Evolutionary conservation across 2,888 invertebrate species (phyloP), one percentile per base, ranked within the genome.

Genomic region (Graphium colonna): DNA sequence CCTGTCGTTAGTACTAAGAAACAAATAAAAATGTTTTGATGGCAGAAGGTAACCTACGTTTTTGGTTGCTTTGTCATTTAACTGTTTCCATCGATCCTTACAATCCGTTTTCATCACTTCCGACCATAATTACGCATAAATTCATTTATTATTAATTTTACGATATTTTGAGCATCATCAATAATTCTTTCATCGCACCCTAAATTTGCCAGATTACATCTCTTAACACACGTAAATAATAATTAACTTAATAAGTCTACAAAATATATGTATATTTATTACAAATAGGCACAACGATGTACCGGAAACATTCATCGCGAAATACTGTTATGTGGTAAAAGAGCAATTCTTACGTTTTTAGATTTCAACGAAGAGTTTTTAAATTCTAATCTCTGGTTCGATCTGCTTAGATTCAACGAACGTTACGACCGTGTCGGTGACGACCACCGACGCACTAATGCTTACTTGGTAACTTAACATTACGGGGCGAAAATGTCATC

Each of bases 381-480:
- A 81, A 80, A 77, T 76, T 74, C 83, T 86, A 85, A 82, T 77
- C 76, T 83, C 77, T 78, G 80, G 82, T 75, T 77, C 75, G 74
- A 82, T 79, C 75, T 70, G 72, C 68, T 73, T 73, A 71, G 72
- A 73, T 69, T 67, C 69, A 74, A 71, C 71, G 69, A 75, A 73
- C 69, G 68, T 70, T 71, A 71, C 75, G 75, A 73, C 73, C 73
- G 69, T 71, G 69, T 70, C 73, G 69, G 73, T 60, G 65, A 70
- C 68, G 74, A 75, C 78, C 79, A 74, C 75, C 77, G 78, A 79
- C 77, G 80, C 77, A 82, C 77, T 87, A 87, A 83, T 79, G 82
- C 87, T 87, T 87, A 88, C 74, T 72, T 87, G 88, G 88, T 89
- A 89, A 89, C 88, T 88, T 88, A 87, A 86, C 75, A 86, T 87